These are phyloP conservation scores for Epiblema foenella DNA, from an alignment of 2,888 invertebrate genomes.

Conservation along the genomic window DNA sequence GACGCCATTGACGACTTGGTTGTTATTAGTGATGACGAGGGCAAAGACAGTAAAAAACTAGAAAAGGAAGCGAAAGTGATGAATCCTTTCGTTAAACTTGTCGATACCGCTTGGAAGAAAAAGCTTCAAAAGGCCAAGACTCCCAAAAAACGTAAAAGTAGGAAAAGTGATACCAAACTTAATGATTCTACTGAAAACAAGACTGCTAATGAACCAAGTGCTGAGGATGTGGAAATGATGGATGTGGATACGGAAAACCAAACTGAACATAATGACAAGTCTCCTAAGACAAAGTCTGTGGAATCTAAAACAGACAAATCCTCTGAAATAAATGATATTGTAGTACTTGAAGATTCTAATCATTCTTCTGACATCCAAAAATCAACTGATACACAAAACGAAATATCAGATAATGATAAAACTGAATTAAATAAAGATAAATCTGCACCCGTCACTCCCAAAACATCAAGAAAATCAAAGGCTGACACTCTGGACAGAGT, in stretches of 20 bases:
- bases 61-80: slow-evolving; percentile 56
- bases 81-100: slow-evolving; percentile 76
- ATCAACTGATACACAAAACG: slow-evolving; percentile 37
- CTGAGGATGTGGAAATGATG: slow-evolving; percentile 58
- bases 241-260: slow-evolving; percentile 56
- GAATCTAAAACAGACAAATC: slow-evolving; percentile 34
- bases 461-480: slow-evolving; percentile 58
- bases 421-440: not conserved
- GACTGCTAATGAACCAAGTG: slow-evolving; percentile 47
- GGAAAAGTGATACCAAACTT: slow-evolving; percentile 48
- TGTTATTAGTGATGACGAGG: slow-evolving; percentile 76
- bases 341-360: slow-evolving; percentile 49
- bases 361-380: slow-evolving; percentile 43
- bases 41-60: slow-evolving; percentile 55
- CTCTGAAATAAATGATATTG: slow-evolving; percentile 35
- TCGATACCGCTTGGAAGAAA: slow-evolving; percentile 74
- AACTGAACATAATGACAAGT: slow-evolving; percentile 38
- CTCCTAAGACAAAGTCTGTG: slow-evolving; percentile 34
- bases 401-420: slow-evolving; percentile 21
- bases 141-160: slow-evolving; percentile 61
- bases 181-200: slow-evolving; percentile 50
- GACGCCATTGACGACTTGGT: slow-evolving; percentile 61
- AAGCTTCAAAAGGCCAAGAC: slow-evolving; percentile 65
- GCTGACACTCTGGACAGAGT: slow-evolving; percentile 61
- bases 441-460: slow-evolving; percentile 13